Percentiles rank a stretch among this genome's conserved stretches.
Conservation (phyloP, 2,797 vertebrate species). For the Myotis planiceps region DNA sequence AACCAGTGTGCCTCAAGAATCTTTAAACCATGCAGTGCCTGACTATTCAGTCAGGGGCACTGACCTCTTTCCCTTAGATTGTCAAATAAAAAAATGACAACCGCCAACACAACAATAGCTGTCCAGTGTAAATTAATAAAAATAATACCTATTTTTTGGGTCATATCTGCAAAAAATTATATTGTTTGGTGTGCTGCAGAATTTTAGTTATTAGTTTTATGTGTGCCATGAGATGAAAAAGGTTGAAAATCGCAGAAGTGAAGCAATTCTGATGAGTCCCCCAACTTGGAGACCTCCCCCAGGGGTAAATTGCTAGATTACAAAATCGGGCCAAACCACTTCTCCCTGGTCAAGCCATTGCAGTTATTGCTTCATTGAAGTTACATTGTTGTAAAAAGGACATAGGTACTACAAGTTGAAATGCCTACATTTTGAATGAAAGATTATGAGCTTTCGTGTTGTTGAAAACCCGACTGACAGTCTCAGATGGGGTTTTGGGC, state of each 20-base stretch:
- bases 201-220: not conserved
- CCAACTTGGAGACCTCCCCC: not conserved
- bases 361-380: constrained; percentile 14
- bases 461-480: not conserved
- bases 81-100: not conserved
- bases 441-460: not conserved
- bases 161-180: not conserved
- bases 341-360: not conserved
- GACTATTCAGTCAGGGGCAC: not conserved
- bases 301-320: not conserved
- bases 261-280: not conserved
- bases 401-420: not conserved
- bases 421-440: not conserved
- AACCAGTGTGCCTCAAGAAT: not conserved
- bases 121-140: not conserved
- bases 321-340: not conserved
- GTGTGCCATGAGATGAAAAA: not conserved
- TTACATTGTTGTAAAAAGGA: not conserved
- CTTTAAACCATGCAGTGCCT: not conserved
- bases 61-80: not conserved
- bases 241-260: not conserved
- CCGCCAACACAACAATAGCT: not conserved
- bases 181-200: not conserved
- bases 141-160: not conserved
- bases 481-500: not conserved